Evolutionary conservation across 1,140 invertebrate genomes (phyloP).

Genomic region (Belonocnema kinseyi): DNA sequence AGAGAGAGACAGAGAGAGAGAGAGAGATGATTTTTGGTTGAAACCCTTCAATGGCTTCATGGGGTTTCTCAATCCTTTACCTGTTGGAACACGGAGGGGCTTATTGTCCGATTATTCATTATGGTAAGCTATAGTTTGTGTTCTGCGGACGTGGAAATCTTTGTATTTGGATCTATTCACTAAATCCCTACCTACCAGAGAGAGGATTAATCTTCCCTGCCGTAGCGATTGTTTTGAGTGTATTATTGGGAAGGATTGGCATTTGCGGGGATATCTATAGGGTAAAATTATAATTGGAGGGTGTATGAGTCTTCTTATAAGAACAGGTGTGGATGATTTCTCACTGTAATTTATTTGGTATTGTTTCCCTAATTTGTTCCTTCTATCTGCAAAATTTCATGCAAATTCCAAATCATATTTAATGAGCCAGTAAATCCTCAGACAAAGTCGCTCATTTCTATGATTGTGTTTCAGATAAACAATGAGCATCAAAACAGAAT

Average conservation of each 20-base stretch:
- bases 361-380: too few species aligned
- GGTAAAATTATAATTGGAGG: not conserved
- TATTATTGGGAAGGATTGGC: not conserved
- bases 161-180: conserved; percentile 8
- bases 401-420: too few species aligned
- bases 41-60: conserved; percentile 49
- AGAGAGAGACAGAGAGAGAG: conserved; percentile 39
- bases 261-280: not conserved
- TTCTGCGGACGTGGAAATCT: conserved; percentile 3
- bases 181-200: not conserved
- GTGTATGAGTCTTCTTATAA: not conserved
- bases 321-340: too few species aligned
- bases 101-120: conserved; percentile 27
- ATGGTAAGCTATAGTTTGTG: conserved; percentile 8
- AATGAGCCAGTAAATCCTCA: too few species aligned
- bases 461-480: too few species aligned
- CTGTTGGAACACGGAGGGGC: conserved; percentile 43
- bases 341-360: too few species aligned
- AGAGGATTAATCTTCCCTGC: conserved; percentile 11
- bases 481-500: too few species aligned
- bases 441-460: too few species aligned
- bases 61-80: conserved; percentile 54
- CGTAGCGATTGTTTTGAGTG: conserved; percentile 7
- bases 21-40: conserved; percentile 44
- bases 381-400: too few species aligned